Conservation (phyloP, 2,797 vertebrate genomes). For the Bucorvus abyssinicus region DNA sequence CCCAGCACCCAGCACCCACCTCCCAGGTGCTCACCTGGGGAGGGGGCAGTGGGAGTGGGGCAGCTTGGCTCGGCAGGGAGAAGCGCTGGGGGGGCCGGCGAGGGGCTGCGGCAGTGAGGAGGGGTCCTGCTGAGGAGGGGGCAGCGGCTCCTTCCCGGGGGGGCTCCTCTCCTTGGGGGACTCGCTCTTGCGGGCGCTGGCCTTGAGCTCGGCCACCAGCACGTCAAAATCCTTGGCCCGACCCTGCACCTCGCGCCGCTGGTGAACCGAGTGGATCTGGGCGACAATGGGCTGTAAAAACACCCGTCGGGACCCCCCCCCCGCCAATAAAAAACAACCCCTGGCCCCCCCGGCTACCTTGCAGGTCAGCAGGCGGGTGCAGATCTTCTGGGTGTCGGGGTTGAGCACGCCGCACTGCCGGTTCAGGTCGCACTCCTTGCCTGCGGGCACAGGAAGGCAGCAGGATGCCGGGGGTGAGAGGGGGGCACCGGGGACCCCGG, state of each 20-base stretch:
- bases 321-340: not conserved
- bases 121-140: constrained; percentile 28
- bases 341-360: constrained; percentile 80
- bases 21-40: constrained; percentile 71
- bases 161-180: constrained; percentile 78
- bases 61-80: constrained; percentile 77
- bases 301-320: too few species aligned
- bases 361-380: constrained; percentile 92
- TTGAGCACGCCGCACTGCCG: constrained; percentile 93
- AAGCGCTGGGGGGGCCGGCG: constrained; percentile 61
- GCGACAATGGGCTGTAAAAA: not conserved
- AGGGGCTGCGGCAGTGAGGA: constrained; percentile 60
- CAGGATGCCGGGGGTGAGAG: not conserved
- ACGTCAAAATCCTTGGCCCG: constrained; percentile 92
- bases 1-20: not conserved
- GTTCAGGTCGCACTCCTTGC: constrained; percentile 91
- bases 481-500: not conserved
- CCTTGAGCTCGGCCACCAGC: constrained; percentile 90
- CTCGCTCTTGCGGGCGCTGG: constrained; percentile 80
- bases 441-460: constrained; percentile 71
- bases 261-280: constrained; percentile 93
- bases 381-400: constrained; percentile 91
- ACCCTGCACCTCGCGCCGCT: constrained; percentile 88
- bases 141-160: constrained; percentile 45
- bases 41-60: constrained; percentile 77